A percentile compares a stretch with the other conserved stretches of the same genome.
phyloP scores from a whole-genome alignment of 2,888 invertebrate species.

The Polydesmus complanatus region DNA sequence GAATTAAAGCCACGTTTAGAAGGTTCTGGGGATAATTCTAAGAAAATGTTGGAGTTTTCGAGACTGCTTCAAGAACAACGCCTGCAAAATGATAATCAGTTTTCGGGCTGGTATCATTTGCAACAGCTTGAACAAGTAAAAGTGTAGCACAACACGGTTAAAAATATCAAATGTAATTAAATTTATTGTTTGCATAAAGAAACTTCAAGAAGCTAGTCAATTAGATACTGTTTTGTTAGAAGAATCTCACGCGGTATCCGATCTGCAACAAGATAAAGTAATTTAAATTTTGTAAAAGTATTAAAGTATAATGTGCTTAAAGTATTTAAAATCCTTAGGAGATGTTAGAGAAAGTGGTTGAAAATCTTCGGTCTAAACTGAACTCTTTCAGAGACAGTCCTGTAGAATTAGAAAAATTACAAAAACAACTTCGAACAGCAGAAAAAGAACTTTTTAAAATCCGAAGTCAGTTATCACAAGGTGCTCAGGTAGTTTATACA shows the following conservation, averaged over 20 bases:
- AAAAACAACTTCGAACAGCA: slow-evolving; percentile 52
- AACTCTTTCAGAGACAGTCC: slow-evolving; percentile 25
- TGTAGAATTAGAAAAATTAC: slow-evolving; percentile 47
- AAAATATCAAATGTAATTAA: too few species aligned
- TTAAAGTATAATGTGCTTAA: background rate
- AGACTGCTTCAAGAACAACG: slow-evolving; percentile 30
- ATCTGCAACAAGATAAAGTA: slow-evolving; percentile 57
- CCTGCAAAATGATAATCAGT: slow-evolving; percentile 27
- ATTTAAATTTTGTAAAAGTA: background rate
- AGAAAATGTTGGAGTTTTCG: slow-evolving; percentile 32
- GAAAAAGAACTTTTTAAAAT: slow-evolving; percentile 70
- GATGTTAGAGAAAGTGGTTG: slow-evolving; percentile 51
- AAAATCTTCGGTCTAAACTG: slow-evolving; percentile 40
- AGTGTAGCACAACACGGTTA: too few species aligned
- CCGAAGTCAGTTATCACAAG: slow-evolving; percentile 71
- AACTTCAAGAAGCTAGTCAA: slow-evolving; percentile 61
- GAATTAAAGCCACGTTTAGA: slow-evolving; percentile 9
- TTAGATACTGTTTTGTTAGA: slow-evolving; percentile 58
- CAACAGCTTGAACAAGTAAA: slow-evolving; percentile 25
- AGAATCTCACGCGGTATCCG: slow-evolving; percentile 56
- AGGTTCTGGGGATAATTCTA: slow-evolving; percentile 23
- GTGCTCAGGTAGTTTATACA: slow-evolving; percentile 61
- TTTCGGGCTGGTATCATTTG: slow-evolving; percentile 25
- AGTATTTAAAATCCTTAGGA: slow-evolving; percentile 33
- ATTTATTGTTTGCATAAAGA: slow-evolving; percentile 43